These are phyloP conservation scores for Acanthurus tractus DNA, from an alignment of 2,797 vertebrate genomes.

Conservation along the genomic window DNA sequence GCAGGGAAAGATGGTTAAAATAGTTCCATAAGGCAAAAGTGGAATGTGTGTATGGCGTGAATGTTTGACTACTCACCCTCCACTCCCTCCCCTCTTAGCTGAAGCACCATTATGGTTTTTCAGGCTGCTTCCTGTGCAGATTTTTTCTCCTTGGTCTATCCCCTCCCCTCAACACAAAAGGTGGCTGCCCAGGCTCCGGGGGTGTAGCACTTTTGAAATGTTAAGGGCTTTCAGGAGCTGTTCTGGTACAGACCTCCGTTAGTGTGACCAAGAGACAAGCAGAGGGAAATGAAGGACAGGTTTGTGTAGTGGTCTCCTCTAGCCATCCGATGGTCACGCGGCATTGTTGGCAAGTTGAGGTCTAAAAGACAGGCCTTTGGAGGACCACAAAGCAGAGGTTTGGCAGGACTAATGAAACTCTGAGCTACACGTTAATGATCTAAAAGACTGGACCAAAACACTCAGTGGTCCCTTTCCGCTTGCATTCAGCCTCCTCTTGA, in stretches of 20 bases:
- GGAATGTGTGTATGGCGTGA: conserved; percentile 83
- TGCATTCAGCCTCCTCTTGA: conserved; percentile 69
- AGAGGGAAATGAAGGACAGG: conserved; percentile 75
- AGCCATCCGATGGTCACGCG: conserved; percentile 79
- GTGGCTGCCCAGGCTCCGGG: conserved; percentile 84
- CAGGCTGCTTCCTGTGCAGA: conserved; percentile 91
- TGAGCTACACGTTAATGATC: conserved; percentile 93
- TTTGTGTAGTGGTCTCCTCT: conserved; percentile 85
- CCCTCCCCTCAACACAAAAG: conserved; percentile 86
- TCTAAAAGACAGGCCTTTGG: conserved; percentile 87
- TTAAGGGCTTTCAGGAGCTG: conserved; percentile 83
- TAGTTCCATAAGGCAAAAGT: conserved; percentile 51
- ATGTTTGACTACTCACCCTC: conserved; percentile 68
- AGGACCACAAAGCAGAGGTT: conserved; percentile 90
- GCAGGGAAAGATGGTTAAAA: not conserved
- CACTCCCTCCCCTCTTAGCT: conserved; percentile 72
- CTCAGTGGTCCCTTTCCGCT: conserved; percentile 73
- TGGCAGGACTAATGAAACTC: conserved; percentile 90
- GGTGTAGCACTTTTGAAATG: conserved; percentile 84
- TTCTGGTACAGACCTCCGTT: conserved; percentile 70
- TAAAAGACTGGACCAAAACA: conserved; percentile 87
- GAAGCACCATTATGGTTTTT: conserved; percentile 92
- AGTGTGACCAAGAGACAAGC: conserved; percentile 73
- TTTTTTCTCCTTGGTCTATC: conserved; percentile 84
- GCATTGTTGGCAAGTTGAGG: conserved; percentile 88